phyloP scores from a whole-genome alignment of 2,797 vertebrate genomes.

The Cossypha heuglini region DNA sequence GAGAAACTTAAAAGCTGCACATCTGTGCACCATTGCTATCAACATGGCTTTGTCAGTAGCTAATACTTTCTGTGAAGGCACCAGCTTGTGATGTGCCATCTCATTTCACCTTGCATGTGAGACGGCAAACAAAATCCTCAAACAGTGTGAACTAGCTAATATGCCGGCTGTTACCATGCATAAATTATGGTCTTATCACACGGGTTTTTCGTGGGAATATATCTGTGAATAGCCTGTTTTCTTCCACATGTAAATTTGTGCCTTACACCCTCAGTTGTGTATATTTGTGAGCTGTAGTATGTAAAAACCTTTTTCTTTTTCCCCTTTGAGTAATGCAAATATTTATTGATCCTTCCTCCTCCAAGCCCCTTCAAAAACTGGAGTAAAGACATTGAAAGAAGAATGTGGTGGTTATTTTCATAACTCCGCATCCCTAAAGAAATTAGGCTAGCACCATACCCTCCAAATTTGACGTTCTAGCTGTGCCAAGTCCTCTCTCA shows the following conservation, averaged over 20 bases:
- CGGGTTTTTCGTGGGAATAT: slow-evolving; percentile 78
- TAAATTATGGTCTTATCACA: slow-evolving; percentile 78
- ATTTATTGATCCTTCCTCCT: slow-evolving; percentile 74
- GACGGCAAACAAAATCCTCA: slow-evolving; percentile 80
- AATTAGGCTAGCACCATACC: slow-evolving; percentile 44
- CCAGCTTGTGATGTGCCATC: slow-evolving; percentile 83
- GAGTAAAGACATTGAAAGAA: slow-evolving; percentile 80
- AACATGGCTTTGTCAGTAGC: slow-evolving; percentile 83
- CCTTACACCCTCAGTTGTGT: slow-evolving; percentile 99
- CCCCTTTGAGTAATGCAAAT: slow-evolving; percentile 73
- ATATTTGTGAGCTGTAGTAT: slow-evolving; percentile 87
- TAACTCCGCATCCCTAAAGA: slow-evolving; percentile 74
- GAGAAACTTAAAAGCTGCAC: slow-evolving; percentile 75
- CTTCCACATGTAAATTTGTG: slow-evolving; percentile 99
- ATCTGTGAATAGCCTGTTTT: slow-evolving; percentile 88
- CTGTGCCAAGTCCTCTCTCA: slow-evolving; percentile 85
- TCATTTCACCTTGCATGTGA: slow-evolving; percentile 89
- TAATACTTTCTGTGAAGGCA: slow-evolving; percentile 81
- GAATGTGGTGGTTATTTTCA: slow-evolving; percentile 83
- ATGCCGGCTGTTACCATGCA: slow-evolving; percentile 78
- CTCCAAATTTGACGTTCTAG: slow-evolving; percentile 75
- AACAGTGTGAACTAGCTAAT: slow-evolving; percentile 75
- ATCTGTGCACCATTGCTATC: slow-evolving; percentile 73
- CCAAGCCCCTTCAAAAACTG: slow-evolving; percentile 62
- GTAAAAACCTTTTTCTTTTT: slow-evolving; percentile 62